phyloP scores from a whole-genome alignment of 2,113 vertebrate genomes.

The Numida meleagris region DNA sequence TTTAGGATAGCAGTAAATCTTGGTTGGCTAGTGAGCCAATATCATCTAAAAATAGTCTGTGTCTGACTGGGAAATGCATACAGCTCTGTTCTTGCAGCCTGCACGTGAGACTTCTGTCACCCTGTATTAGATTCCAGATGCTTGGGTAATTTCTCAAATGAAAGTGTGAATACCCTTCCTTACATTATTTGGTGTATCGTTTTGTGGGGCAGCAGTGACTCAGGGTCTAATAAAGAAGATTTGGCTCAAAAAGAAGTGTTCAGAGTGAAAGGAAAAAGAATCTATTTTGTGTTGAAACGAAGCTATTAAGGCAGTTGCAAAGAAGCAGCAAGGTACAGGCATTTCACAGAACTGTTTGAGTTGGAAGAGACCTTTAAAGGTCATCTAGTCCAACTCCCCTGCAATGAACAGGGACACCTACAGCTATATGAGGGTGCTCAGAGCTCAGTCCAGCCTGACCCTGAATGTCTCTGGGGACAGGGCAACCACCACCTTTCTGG shows the following conservation, averaged over 20 bases:
- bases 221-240: not conserved
- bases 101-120: not conserved
- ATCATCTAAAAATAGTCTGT: constrained; percentile 41
- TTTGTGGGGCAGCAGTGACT: not conserved
- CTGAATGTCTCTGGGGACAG: too few species aligned
- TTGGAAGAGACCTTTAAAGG: too few species aligned
- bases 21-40: not conserved
- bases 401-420: too few species aligned
- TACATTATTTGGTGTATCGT: not conserved
- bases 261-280: not conserved
- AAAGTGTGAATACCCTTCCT: not conserved
- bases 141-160: not conserved
- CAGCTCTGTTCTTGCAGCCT: not conserved
- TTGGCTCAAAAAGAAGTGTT: not conserved
- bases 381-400: too few species aligned
- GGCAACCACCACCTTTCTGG: too few species aligned
- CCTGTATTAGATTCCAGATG: not conserved
- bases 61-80: constrained; percentile 6
- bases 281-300: not conserved
- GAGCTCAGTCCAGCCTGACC: too few species aligned
- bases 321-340: not conserved
- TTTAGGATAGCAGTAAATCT: constrained; percentile 31
- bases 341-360: too few species aligned
- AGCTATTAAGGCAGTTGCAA: not conserved
- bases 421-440: too few species aligned